Conservation (phyloP, 2,888 invertebrate species). For the Antheraea yamamai region DNA sequence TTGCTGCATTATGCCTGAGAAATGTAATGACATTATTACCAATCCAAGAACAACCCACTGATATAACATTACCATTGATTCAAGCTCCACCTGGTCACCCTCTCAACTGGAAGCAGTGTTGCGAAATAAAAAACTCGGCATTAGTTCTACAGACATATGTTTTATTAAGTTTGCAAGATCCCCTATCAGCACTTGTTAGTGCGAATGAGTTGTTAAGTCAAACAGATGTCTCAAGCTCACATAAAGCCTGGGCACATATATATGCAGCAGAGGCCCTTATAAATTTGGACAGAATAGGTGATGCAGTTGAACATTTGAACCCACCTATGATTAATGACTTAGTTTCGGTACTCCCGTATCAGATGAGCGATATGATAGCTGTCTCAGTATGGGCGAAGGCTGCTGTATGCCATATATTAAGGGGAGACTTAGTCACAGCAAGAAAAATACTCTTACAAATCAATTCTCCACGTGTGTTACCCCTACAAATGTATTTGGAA, state of each 20-base stretch:
- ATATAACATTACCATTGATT: conserved; percentile 56
- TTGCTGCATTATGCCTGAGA: conserved; percentile 92
- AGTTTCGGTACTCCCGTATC: conserved; percentile 68
- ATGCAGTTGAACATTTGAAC: conserved; percentile 92
- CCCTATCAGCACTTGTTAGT: conserved; percentile 89
- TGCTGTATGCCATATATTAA: conserved; percentile 74
- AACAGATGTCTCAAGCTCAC: conserved; percentile 79
- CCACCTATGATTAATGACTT: conserved; percentile 85
- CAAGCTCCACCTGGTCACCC: conserved; percentile 85
- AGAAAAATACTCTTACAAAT: conserved; percentile 76
- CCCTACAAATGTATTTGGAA: conserved; percentile 82
- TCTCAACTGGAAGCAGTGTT: conserved; percentile 82
- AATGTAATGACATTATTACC: conserved; percentile 90
- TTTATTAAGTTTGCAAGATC: conserved; percentile 91
- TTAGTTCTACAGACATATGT: conserved; percentile 93
- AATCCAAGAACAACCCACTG: conserved; percentile 71
- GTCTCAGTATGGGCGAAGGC: conserved; percentile 80
- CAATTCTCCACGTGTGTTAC: conserved; percentile 72
- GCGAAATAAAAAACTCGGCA: conserved; percentile 84
- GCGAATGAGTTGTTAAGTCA: conserved; percentile 88
- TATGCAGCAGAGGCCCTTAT: conserved; percentile 95
- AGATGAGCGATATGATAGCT: conserved; percentile 73
- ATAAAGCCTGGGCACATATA: conserved; percentile 91
- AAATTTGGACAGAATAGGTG: conserved; percentile 89
- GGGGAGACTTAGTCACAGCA: conserved; percentile 73